These are phyloP conservation scores for Nycteola revayana DNA, from an alignment of 2,888 invertebrate species.

Conservation along the genomic window DNA sequence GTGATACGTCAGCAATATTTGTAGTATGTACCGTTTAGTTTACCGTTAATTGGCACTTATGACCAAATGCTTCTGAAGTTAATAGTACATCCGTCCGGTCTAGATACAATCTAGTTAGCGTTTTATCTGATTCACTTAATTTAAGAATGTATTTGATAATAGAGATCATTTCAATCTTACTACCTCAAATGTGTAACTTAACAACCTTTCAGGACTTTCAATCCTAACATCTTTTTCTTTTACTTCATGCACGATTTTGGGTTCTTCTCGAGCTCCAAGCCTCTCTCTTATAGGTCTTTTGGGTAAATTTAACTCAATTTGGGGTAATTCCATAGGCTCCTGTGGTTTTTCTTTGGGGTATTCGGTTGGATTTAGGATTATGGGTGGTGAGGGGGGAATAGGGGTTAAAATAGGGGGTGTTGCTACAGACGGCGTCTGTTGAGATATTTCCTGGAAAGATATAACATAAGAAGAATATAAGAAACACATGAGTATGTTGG, in stretches of 20 bases:
- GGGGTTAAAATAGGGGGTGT: constrained; percentile 47
- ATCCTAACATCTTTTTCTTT: constrained; percentile 43
- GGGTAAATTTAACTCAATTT: constrained; percentile 73
- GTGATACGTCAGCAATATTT: too few relatives aligned
- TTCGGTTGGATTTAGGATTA: constrained; percentile 18
- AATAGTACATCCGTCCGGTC: too few relatives aligned
- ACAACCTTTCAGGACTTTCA: constrained; percentile 74
- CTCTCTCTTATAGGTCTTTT: constrained; percentile 73
- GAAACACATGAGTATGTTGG: too few relatives aligned
- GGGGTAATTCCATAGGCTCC: constrained; percentile 57
- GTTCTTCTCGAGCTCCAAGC: constrained; percentile 54
- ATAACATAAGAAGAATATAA: too few relatives aligned
- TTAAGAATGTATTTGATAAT: too few relatives aligned
- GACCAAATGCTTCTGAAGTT: too few relatives aligned
- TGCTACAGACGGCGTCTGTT: constrained; percentile 41
- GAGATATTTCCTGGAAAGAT: constrained; percentile 59
- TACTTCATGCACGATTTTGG: constrained; percentile 41
- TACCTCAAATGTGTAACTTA: constrained; percentile 54
- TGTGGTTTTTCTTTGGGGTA: constrained; percentile 33
- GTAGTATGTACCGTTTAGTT: too few relatives aligned
- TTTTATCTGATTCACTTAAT: too few relatives aligned
- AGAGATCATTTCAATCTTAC: constrained; percentile 37
- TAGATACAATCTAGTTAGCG: constrained; percentile 2
- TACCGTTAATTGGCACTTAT: too few relatives aligned
- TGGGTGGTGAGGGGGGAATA: constrained; percentile 31